These are phyloP conservation scores for Melanaphis sacchari DNA, from an alignment of 1,140 invertebrate genomes.

Conservation along the genomic window DNA sequence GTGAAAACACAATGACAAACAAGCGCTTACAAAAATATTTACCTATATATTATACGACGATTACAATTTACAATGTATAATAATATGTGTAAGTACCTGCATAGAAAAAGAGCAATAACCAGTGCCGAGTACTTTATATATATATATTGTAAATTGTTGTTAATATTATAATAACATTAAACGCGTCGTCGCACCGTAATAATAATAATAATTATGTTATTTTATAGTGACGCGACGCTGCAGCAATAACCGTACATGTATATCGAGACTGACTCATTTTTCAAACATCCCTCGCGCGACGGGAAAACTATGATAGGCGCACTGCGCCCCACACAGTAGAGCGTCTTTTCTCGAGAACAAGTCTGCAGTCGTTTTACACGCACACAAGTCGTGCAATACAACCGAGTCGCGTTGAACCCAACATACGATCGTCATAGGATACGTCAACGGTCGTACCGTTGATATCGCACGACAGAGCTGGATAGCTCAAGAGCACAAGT, in stretches of 20 bases:
- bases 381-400: neutral
- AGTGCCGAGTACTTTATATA: neutral
- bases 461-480: neutral
- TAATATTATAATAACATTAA: too few species aligned
- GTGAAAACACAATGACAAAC: neutral
- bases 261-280: conserved; percentile 15
- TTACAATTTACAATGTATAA: neutral
- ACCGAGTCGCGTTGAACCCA: neutral
- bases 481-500: too few species aligned
- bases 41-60: neutral
- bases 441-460: neutral
- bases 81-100: neutral
- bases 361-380: neutral
- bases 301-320: neutral
- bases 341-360: neutral
- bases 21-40: neutral
- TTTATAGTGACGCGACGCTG: neutral
- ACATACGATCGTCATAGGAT: neutral
- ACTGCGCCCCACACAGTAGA: neutral
- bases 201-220: neutral
- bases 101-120: too few species aligned
- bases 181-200: too few species aligned
- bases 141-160: neutral
- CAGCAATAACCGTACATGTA: neutral
- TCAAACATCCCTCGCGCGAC: conserved; percentile 22